phyloP scores from a whole-genome alignment of 2,888 invertebrate species.

The Agapostemon virescens region DNA sequence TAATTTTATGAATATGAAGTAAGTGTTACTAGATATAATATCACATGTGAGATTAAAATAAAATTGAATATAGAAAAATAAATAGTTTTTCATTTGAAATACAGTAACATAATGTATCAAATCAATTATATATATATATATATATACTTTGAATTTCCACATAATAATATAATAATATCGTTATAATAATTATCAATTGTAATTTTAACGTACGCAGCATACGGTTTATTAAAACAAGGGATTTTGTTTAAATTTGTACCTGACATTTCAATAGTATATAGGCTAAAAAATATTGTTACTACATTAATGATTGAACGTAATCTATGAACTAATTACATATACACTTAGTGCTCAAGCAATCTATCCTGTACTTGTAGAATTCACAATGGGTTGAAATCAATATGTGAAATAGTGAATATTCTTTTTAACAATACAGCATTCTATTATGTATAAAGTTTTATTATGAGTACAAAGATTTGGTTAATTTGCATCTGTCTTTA shows the following conservation, averaged over 20 bases:
- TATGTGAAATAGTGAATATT: conserved; percentile 68
- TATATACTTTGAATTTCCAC: neutral
- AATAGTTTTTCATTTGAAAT: neutral
- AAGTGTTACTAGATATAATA: too few species aligned
- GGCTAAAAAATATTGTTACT: neutral
- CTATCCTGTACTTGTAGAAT: conserved; percentile 71
- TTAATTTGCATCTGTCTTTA: conserved; percentile 28
- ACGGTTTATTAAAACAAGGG: too few species aligned
- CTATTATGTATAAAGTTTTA: conserved; percentile 15
- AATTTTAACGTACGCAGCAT: too few species aligned
- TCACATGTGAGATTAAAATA: too few species aligned
- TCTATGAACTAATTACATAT: conserved; percentile 18
- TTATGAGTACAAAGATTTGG: conserved; percentile 13
- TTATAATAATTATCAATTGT: neutral
- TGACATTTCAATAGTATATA: neutral
- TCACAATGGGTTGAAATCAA: conserved; percentile 73
- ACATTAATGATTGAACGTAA: conserved; percentile 1
- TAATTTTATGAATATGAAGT: neutral
- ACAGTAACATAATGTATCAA: neutral
- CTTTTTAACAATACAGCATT: conserved; percentile 16
- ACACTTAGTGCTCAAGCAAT: conserved; percentile 41
- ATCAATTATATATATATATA: neutral
- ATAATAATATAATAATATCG: neutral
- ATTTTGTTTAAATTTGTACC: too few species aligned
- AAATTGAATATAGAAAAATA: neutral